Evolutionary conservation across 2,113 vertebrate genomes (phyloP), one percentile per base, ranked within the genome.

Genomic region (Alosa alosa): DNA sequence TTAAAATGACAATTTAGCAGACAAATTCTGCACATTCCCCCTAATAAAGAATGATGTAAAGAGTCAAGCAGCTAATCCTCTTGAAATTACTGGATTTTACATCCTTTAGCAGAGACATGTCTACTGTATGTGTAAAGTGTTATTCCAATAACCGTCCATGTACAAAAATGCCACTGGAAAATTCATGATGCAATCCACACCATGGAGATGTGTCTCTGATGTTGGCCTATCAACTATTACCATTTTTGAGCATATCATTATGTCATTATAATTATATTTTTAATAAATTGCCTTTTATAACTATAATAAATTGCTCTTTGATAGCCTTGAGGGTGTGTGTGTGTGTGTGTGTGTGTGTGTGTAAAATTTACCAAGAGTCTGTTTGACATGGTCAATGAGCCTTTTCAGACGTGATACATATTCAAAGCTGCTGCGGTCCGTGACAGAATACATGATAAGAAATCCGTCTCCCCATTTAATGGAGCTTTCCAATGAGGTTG

Each of bases 381-480:
- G 91, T 83, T 95, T 94, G 89, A 91, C 90, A 83, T 94, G 93
- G 84, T 95, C 95, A 22, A 95, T 92, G 83, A 94, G 92, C 6
- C 88, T 93, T 88, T 95, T 95, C 88, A 95, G 90, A 4, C n/a
- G 88, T 0, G 93, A 88, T 60, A 95, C 89, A 36, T 93, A 92
- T 87, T 92, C 89, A 86, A 95, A 95, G 89, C 92, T 94, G 88
- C 87, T 84, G 72, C 93, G 93, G 0, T 95, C 94, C 0, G 92
- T 95, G 89, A 95, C 90, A 44, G 95, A 94, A 91, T 95, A 95
- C 55, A 95, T 90, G 68, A 95, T 91, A 50, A 95, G 92, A 85
- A 95, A 95, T 3, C 94, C 94, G 6, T 95, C 94, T 0, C 94
- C 95, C 95, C 95, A 95, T 88, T 91, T 91, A 85, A 95, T 94